Evolutionary conservation across 2,797 vertebrate species (phyloP).

Genomic region (Mionectes olivaceus): DNA sequence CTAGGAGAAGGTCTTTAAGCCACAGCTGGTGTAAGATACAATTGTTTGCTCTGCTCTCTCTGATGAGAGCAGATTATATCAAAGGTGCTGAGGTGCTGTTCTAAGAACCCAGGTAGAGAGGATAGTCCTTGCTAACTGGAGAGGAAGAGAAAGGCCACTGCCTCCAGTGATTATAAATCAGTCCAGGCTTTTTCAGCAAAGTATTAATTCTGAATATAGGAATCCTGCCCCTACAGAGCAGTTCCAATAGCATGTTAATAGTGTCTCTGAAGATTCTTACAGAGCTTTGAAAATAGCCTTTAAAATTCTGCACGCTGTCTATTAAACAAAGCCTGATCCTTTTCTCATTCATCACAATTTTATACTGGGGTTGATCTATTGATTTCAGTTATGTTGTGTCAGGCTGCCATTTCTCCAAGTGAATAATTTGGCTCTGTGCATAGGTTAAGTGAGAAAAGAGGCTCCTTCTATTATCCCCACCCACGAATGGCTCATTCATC

Average conservation of each 20-base stretch:
- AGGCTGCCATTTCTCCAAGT: constrained; percentile 35
- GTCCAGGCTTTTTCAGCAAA: neutral
- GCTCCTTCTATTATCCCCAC: constrained; percentile 28
- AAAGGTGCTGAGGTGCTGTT: neutral
- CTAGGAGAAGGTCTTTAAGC: neutral
- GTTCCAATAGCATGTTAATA: neutral
- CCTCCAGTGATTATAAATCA: neutral
- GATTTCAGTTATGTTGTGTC: constrained; percentile 45
- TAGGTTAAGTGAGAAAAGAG: constrained; percentile 58
- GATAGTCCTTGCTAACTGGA: neutral
- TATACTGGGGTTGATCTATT: constrained; percentile 26
- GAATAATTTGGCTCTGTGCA: constrained; percentile 14
- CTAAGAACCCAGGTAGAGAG: neutral
- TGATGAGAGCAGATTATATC: neutral
- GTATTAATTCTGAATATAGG: neutral
- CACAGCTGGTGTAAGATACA: neutral
- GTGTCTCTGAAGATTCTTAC: neutral
- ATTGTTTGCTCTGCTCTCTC: neutral
- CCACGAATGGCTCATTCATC: constrained; percentile 47
- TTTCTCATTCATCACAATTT: constrained; percentile 26
- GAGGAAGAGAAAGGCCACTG: neutral
- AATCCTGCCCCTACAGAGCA: neutral
- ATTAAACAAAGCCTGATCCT: neutral
- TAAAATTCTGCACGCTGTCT: neutral
- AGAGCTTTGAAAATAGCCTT: constrained; percentile 38